Evolutionary conservation across 2,888 invertebrate species (phyloP), one percentile per base, ranked within the genome.

Genomic region (Allygus modestus): DNA sequence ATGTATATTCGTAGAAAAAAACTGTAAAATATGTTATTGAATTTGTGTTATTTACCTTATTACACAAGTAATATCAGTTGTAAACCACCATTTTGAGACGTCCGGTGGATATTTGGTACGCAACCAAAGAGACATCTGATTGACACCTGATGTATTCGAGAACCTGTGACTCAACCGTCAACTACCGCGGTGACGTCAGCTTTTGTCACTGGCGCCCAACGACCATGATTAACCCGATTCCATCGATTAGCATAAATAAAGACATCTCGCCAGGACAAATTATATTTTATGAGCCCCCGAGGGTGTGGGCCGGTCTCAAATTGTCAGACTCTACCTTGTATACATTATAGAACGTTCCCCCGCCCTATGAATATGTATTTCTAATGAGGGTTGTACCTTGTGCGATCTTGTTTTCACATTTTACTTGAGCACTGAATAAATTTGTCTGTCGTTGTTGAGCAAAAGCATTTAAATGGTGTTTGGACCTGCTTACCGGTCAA

Each of bases 201-300:
- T 31, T 65, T 65, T 65, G 65, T 65, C 65, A 65, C 65, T n/a
- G 31, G 65, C 12, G 28, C 20, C 65, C 65, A 65, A 65, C 65
- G 12, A 65, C 65, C 65, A 65, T 77, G 41, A 23, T 77, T 77
- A 77, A 17, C 75, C 46, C n/a, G 46, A 17, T 77, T 77, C 23
- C 75, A 46, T 43, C 46, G 43, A 77, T 77, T 77, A 46, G 75
- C 75, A 77, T 77, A 77, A 77, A 77, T 77, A 77, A 77, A 77
- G 75, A 46, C 75, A 77, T 77, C 75, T 77, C 75, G 75, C 26
- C 71, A 37, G 46, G 75, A 28, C 75, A 77, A 46, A 77, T 77
- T 77, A 77, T 46, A 26, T 77, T 77, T 77, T 77, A 77, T 46
- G 75, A 43, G 75, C 1, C 15, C 46, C 75, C 28, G 12, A 26